Evolutionary conservation across 1,140 invertebrate genomes (phyloP), one percentile per base, ranked within the genome.

Genomic region (Papilio aristodemus): DNA sequence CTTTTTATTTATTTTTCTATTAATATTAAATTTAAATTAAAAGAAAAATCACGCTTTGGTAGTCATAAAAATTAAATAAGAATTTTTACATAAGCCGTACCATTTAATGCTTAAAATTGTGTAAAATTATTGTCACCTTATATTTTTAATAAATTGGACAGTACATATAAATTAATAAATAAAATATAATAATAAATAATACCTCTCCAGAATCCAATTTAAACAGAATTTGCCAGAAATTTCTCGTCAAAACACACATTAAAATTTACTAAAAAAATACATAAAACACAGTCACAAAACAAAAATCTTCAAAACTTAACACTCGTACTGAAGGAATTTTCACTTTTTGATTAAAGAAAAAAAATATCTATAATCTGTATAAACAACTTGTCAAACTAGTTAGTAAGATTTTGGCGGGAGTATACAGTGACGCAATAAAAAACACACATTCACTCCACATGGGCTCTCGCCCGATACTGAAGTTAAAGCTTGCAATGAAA

Each of bases 391-490:
- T 62, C 8, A 17, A 62, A 62, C 59, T 36, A 38, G 36, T 62
- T 39, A 32, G 59, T 14, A 62, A 38, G 57, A 37, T 54, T 62
- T 62, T 62, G 59, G 59, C 59, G 59, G 59, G 59, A 62, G 36
- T 8, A 6, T 19, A 62, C 0, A n/a, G 14, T n/a, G 10, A 38
- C 2, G 9, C 9, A 36, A 38, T 5, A 19, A 13, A 62, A 0
- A 17, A 37, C 27, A 36, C 6, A 50, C 59, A 8, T 22, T 9
- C 59, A 19, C n/a, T n/a, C 9, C 14, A 38, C 14, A 13, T 36
- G 32, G 59, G 59, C 59, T 37, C 17, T 62, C 19, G 59, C 27
- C 59, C 59, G 59, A 62, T 62, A 62, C 59, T 62, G 17, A 62
- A 36, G 59, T 38, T 62, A 0, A 50, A 2, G 19, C 59, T 62